A percentile compares a stretch with the other conserved stretches of the same genome.
These are phyloP conservation scores for Anthoptus insignis DNA, from an alignment of 2,888 invertebrate species.

Conservation along the genomic window DNA sequence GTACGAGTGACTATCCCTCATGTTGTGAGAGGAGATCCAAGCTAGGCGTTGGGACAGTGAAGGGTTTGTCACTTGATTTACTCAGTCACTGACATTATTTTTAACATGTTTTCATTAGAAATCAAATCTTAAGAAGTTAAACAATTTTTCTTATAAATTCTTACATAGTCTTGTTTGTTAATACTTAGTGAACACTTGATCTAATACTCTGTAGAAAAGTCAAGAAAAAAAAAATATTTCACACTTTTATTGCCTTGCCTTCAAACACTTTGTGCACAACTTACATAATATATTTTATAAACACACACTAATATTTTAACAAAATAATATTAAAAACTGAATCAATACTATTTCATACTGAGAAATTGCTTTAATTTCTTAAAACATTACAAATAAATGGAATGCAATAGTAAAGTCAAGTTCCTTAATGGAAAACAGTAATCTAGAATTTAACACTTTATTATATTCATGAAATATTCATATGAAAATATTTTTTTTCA, in stretches of 20 bases:
- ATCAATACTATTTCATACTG: not conserved
- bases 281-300: not conserved
- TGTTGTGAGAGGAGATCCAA: too few relatives aligned
- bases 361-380: not conserved
- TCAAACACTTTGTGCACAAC: slow-evolving; percentile 20
- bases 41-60: too few relatives aligned
- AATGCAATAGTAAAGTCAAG: not conserved
- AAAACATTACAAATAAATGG: not conserved
- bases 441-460: not conserved
- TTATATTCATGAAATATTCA: too few relatives aligned
- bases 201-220: too few relatives aligned
- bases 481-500: not conserved
- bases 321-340: slow-evolving; percentile 29
- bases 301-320: slow-evolving; percentile 21
- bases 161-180: too few relatives aligned
- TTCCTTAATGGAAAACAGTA: not conserved
- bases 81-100: too few relatives aligned
- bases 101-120: too few relatives aligned
- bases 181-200: too few relatives aligned
- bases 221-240: slow-evolving; percentile 18
- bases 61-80: too few relatives aligned
- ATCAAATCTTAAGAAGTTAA: too few relatives aligned
- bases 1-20: too few relatives aligned
- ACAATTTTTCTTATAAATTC: too few relatives aligned
- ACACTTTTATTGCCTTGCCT: slow-evolving; percentile 29